Conservation (phyloP, 1,140 invertebrate species). For the Drosophila athabasca region DNA sequence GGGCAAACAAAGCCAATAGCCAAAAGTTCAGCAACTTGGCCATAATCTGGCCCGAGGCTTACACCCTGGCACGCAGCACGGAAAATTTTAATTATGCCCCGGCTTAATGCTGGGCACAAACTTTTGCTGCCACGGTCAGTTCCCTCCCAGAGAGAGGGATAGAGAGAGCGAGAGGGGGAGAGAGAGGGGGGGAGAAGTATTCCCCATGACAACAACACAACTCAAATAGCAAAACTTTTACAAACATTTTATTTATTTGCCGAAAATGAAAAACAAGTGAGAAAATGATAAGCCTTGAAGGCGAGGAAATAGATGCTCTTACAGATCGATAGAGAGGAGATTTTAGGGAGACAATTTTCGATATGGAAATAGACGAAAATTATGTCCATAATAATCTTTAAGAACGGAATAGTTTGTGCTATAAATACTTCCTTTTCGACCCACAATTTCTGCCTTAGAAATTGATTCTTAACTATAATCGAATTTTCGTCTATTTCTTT, state of each 20-base stretch:
- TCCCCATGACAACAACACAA: slow-evolving; percentile 39
- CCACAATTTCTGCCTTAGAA: too few relatives aligned
- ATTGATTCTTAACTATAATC: too few relatives aligned
- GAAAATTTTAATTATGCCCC: slow-evolving; percentile 77
- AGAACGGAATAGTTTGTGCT: too few relatives aligned
- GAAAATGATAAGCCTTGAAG: neutral
- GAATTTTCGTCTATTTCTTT: too few relatives aligned
- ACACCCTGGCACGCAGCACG: slow-evolving; percentile 36
- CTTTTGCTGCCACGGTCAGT: slow-evolving; percentile 65
- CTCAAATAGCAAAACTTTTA: slow-evolving; percentile 64
- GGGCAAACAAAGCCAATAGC: slow-evolving; percentile 60
- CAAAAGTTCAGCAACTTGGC: slow-evolving; percentile 42
- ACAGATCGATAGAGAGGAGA: too few relatives aligned
- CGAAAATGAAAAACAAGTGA: slow-evolving; percentile 32
- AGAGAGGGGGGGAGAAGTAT: neutral
- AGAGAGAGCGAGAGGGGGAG: too few relatives aligned
- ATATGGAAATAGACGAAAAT: too few relatives aligned
- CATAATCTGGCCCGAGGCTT: slow-evolving; percentile 68
- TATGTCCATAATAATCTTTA: too few relatives aligned
- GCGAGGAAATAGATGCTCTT: too few relatives aligned
- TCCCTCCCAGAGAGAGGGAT: neutral
- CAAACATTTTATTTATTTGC: slow-evolving; percentile 77
- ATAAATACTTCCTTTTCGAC: too few relatives aligned
- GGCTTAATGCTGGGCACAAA: slow-evolving; percentile 65
- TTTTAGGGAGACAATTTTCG: too few relatives aligned